phyloP scores from a whole-genome alignment of 2,113 vertebrate species.

The Barbus barbus region DNA sequence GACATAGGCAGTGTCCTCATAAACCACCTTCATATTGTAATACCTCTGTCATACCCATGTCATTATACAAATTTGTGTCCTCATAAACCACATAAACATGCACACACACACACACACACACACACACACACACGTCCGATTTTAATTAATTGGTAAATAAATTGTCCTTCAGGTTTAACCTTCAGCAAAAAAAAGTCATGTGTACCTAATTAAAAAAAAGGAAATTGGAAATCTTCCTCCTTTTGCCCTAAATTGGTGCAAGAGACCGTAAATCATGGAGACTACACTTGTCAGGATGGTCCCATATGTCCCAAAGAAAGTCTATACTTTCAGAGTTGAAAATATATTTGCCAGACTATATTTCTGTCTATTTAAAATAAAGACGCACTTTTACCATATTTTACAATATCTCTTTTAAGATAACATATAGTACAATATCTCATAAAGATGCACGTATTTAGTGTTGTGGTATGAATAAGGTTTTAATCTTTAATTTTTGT shows the following conservation, averaged over 20 bases:
- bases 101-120: too few relatives aligned
- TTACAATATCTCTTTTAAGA: background rate
- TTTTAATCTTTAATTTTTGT: background rate
- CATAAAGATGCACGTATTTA: background rate
- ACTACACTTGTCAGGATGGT: background rate
- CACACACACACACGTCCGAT: too few relatives aligned
- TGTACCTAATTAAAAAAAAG: background rate
- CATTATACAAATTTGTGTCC: too few relatives aligned
- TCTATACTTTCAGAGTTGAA: background rate
- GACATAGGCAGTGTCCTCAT: too few relatives aligned
- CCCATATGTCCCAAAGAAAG: background rate
- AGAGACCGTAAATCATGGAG: background rate
- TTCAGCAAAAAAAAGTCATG: background rate
- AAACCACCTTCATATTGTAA: too few relatives aligned
- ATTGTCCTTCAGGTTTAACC: background rate
- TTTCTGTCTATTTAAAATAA: background rate
- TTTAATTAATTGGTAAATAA: background rate
- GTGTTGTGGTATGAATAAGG: background rate
- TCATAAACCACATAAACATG: too few relatives aligned
- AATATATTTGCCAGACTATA: background rate
- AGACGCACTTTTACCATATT: background rate
- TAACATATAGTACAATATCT: background rate
- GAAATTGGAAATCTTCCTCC: too few relatives aligned
- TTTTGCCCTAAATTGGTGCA: background rate
- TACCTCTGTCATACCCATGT: too few relatives aligned